Percentiles rank a stretch among this genome's conserved stretches.
phyloP scores from a whole-genome alignment of 64 coral and sea anemone genomes.

The Anthopleura sola region DNA sequence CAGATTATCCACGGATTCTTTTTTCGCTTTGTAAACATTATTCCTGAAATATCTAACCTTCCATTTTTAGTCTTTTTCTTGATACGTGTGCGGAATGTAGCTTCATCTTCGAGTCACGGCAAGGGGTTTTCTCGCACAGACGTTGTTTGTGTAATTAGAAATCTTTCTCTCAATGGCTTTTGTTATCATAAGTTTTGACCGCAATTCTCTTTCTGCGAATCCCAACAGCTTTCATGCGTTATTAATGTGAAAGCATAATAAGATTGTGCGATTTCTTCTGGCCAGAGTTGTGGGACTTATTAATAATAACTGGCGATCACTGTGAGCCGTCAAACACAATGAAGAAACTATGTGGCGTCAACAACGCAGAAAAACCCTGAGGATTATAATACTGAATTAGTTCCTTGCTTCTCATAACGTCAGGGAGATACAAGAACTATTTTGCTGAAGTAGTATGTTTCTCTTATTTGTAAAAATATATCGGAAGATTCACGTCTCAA shows the following conservation, averaged over 20 bases:
- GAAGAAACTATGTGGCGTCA: neutral
- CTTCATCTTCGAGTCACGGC: neutral
- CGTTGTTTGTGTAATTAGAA: constrained; percentile 15
- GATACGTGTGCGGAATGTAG: neutral
- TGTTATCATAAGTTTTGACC: constrained; percentile 14
- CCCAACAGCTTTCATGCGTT: constrained; percentile 9
- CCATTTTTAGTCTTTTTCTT: neutral
- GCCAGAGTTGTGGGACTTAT: constrained; percentile 17
- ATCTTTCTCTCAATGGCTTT: neutral
- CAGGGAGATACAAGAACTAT: neutral
- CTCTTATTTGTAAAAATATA: neutral
- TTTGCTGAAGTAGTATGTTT: neutral
- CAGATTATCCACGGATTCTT: neutral
- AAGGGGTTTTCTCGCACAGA: neutral
- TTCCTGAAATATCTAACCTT: neutral
- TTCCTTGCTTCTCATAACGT: neutral
- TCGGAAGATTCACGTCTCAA: neutral
- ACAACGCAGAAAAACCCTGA: neutral
- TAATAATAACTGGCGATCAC: constrained; percentile 14
- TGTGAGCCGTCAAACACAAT: neutral
- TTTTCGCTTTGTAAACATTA: neutral
- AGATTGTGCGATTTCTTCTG: neutral
- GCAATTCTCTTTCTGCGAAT: constrained; percentile 21
- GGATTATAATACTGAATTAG: neutral
- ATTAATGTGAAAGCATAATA: constrained; percentile 18